A percentile compares a stretch with the other conserved stretches of the same genome.
Evolutionary conservation across 2,888 invertebrate genomes (phyloP).

Genomic region (Smittia sp.): DNA sequence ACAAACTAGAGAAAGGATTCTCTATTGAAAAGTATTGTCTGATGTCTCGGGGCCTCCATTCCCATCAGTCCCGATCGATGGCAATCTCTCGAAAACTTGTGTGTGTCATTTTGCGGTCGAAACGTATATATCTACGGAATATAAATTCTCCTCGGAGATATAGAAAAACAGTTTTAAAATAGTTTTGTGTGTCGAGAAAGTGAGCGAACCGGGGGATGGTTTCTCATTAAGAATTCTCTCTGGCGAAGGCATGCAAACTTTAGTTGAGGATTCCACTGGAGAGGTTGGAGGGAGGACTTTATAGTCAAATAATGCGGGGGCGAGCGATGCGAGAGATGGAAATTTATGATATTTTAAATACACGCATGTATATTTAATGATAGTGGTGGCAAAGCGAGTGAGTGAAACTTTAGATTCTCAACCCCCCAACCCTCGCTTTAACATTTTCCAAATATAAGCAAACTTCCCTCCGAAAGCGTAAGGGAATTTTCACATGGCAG

Average conservation of each 20-base stretch:
- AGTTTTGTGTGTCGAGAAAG: slow-evolving; percentile 9
- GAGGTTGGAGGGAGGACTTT: background rate
- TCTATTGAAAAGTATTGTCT: background rate
- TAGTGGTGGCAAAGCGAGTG: background rate
- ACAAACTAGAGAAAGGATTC: slow-evolving; percentile 24
- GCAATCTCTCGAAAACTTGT: slow-evolving; percentile 12
- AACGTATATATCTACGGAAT: background rate
- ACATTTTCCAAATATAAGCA: slow-evolving; percentile 2
- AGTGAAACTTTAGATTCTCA: background rate
- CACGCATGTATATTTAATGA: slow-evolving; percentile 39
- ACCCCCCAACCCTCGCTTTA: background rate
- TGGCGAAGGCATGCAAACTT: background rate
- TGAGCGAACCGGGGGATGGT: background rate
- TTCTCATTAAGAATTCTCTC: slow-evolving; percentile 32
- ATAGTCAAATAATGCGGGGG: background rate
- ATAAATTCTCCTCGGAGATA: background rate
- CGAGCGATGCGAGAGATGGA: slow-evolving; percentile 3
- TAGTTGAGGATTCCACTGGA: slow-evolving; percentile 12
- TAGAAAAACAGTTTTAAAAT: slow-evolving; percentile 19
- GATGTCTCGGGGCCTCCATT: background rate
- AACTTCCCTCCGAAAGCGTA: background rate
- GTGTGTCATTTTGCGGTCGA: slow-evolving; percentile 22
- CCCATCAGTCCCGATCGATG: background rate
- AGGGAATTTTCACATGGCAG: background rate
- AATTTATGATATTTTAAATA: slow-evolving; percentile 41